These are phyloP conservation scores for Neoniphon sammara DNA, from an alignment of 2,797 vertebrate species.

Conservation along the genomic window DNA sequence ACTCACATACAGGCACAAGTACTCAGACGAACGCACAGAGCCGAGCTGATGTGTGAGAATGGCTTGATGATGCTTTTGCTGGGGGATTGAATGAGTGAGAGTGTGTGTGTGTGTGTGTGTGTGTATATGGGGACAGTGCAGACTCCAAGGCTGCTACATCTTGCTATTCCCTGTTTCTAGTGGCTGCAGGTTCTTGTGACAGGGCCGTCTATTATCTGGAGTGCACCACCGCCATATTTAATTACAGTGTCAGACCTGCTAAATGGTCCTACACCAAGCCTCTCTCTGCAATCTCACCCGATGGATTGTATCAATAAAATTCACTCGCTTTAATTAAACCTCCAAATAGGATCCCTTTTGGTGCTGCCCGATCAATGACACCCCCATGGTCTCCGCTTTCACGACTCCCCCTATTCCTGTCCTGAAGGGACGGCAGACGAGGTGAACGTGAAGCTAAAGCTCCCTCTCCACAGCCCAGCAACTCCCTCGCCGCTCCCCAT, in stretches of 20 bases:
- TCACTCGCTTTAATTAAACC: conserved; percentile 81
- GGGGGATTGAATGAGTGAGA: not conserved
- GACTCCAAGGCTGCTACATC: conserved; percentile 1
- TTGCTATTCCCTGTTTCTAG: not conserved
- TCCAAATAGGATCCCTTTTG: conserved; percentile 68
- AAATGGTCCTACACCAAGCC: conserved; percentile 62
- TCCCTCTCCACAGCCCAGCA: conserved; percentile 30
- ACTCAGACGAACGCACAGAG: not conserved
- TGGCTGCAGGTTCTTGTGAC: conserved; percentile 39
- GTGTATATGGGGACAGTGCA: not conserved
- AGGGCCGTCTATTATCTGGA: conserved; percentile 67
- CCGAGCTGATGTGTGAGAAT: conserved; percentile 1
- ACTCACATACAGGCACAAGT: conserved; percentile 24
- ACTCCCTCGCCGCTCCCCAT: conserved; percentile 22
- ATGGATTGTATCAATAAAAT: conserved; percentile 78
- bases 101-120: not conserved
- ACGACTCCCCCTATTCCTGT: conserved; percentile 49
- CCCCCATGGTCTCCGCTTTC: conserved; percentile 57
- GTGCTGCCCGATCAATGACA: conserved; percentile 65
- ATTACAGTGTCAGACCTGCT: conserved; percentile 69
- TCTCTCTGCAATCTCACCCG: conserved; percentile 61
- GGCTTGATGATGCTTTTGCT: conserved; percentile 20
- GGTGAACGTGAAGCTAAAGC: conserved; percentile 46
- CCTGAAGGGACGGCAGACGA: conserved; percentile 51
- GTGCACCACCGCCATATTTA: conserved; percentile 68